Evolutionary conservation across 2,797 vertebrate genomes (phyloP).

Genomic region (Borostomias antarcticus): DNA sequence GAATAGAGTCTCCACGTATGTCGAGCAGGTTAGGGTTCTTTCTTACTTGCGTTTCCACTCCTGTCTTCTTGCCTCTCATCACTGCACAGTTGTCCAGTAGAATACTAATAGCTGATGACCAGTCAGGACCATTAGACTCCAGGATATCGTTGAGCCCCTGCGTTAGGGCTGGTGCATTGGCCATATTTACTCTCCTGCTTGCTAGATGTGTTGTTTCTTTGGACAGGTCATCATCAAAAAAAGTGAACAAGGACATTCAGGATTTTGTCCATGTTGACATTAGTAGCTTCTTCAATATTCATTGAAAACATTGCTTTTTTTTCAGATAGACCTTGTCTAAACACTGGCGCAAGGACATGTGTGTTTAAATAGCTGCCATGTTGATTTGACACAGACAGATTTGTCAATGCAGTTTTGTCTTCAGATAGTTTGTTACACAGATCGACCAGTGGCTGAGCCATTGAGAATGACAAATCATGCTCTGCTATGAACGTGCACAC

Average conservation of each 20-base stretch:
- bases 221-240: conserved; percentile 23
- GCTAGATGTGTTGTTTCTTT: conserved; percentile 24
- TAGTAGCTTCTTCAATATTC: no score
- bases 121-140: conserved; percentile 18
- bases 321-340: no score
- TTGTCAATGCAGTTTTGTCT: no score
- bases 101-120: conserved; percentile 15
- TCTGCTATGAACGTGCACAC: no score
- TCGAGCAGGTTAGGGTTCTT: conserved; percentile 12
- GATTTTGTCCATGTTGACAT: no score
- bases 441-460: no score
- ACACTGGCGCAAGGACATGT: no score
- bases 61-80: conserved; percentile 25
- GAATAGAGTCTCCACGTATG: conserved; percentile 8
- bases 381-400: no score
- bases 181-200: conserved; percentile 27
- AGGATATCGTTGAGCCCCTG: conserved; percentile 17
- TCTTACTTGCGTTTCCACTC: conserved; percentile 14
- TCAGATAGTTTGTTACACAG: no score
- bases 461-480: no score
- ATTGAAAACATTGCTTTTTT: no score
- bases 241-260: conserved; percentile 30
- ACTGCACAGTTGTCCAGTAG: conserved; percentile 26
- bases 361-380: no score
- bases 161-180: conserved; percentile 22